Evolutionary conservation across 2,888 invertebrate species (phyloP).

Genomic region (Myathropa florea): DNA sequence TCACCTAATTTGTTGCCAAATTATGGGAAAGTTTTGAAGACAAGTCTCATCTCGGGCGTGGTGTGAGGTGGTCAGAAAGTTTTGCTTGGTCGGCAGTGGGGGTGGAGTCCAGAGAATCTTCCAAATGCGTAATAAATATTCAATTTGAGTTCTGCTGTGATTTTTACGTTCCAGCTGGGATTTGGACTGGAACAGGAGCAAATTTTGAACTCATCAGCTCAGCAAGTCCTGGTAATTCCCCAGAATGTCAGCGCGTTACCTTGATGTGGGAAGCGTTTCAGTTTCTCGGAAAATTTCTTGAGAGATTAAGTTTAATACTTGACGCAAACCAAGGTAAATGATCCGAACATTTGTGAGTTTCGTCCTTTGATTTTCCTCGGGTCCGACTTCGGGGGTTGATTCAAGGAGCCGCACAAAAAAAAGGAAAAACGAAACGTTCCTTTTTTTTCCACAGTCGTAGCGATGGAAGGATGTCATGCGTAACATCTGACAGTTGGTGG

Average conservation of each 20-base stretch:
- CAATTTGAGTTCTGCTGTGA: conserved; percentile 61
- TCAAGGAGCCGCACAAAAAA: not conserved
- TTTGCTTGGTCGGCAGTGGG: conserved; percentile 6
- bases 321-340: conserved; percentile 66
- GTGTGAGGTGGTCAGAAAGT: conserved; percentile 3
- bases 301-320: conserved; percentile 59
- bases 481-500: conserved; percentile 56
- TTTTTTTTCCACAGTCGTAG: conserved; percentile 5
- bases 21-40: conserved; percentile 37
- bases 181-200: too few relatives aligned
- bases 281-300: conserved; percentile 20
- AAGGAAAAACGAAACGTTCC: not conserved
- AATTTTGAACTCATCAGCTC: not conserved
- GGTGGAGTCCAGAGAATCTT: not conserved
- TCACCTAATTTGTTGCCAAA: conserved; percentile 44
- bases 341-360: conserved; percentile 40
- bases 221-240: conserved; percentile 5
- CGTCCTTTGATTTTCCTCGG: not conserved
- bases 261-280: not conserved
- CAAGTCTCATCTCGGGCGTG: not conserved
- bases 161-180: conserved; percentile 41
- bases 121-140: conserved; percentile 57
- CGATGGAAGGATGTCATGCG: conserved; percentile 27
- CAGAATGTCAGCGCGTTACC: not conserved
- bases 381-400: not conserved